These are phyloP conservation scores for Desmodus rotundus DNA, from an alignment of 2,113 vertebrate genomes.

Conservation along the genomic window DNA sequence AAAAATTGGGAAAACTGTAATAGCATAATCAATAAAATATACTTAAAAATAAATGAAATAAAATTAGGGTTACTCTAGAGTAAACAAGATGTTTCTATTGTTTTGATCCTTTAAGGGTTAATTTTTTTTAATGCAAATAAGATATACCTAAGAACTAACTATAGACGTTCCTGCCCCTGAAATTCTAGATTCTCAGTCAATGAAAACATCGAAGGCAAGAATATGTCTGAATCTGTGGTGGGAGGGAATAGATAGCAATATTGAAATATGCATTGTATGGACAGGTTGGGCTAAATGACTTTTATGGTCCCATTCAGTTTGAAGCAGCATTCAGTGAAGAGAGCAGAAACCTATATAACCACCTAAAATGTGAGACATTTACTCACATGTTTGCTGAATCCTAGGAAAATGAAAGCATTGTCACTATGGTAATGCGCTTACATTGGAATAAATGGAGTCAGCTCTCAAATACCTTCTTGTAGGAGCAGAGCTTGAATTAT, in stretches of 20 bases:
- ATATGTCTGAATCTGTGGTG: neutral
- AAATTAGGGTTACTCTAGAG: neutral
- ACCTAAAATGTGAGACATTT: neutral
- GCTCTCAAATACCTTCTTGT: neutral
- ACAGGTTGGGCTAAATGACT: neutral
- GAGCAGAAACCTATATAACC: neutral
- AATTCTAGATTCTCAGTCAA: neutral
- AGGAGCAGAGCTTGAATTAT: neutral
- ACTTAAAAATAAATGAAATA: neutral
- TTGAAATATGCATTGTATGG: neutral
- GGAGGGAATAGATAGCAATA: neutral
- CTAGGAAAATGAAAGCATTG: neutral
- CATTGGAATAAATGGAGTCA: neutral
- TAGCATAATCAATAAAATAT: too few species aligned
- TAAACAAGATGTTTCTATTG: neutral
- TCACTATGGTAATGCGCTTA: neutral
- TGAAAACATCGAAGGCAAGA: neutral
- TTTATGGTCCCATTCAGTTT: neutral
- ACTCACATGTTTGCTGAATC: neutral
- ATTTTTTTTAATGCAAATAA: neutral
- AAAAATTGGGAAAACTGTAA: too few species aligned
- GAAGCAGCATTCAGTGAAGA: neutral
- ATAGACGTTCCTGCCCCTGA: neutral
- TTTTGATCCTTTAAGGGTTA: neutral
- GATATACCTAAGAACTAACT: neutral